Conservation (phyloP, 2,797 vertebrate species). For the Orientallactaga sibirica region DNA sequence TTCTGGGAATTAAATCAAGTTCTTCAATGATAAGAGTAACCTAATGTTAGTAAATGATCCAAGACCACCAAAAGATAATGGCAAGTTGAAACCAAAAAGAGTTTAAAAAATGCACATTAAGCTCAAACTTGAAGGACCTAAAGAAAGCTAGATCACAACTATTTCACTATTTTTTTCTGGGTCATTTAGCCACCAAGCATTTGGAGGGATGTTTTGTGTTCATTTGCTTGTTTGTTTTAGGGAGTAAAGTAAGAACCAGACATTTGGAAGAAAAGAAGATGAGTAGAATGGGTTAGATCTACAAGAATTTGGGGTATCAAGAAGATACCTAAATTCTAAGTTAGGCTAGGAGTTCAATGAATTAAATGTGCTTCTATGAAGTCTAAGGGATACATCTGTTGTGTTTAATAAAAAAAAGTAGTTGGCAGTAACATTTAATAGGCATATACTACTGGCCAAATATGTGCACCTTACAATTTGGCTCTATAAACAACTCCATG, state of each 20-base stretch:
- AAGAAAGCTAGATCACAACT: not conserved
- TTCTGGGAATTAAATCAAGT: conserved; percentile 32
- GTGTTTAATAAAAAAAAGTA: conserved; percentile 15
- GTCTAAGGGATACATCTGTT: not conserved
- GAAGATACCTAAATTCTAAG: not conserved
- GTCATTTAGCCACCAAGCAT: not conserved
- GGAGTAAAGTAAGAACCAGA: not conserved
- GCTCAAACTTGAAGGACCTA: not conserved
- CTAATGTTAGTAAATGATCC: not conserved
- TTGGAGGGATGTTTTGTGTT: not conserved
- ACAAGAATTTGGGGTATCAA: not conserved
- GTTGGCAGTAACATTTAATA: not conserved
- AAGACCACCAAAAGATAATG: not conserved
- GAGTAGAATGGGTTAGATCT: not conserved
- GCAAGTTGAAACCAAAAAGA: not conserved
- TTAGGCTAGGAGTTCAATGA: not conserved
- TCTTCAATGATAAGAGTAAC: not conserved
- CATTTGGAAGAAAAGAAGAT: not conserved
- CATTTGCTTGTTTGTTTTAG: not conserved
- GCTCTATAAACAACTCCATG: not conserved
- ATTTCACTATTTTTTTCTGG: not conserved
- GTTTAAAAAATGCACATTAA: not conserved
- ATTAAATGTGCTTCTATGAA: not conserved
- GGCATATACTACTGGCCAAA: not conserved
- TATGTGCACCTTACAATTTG: not conserved